These are phyloP conservation scores for Hesperophylax magnus DNA, from an alignment of 1,140 invertebrate species.

Conservation along the genomic window DNA sequence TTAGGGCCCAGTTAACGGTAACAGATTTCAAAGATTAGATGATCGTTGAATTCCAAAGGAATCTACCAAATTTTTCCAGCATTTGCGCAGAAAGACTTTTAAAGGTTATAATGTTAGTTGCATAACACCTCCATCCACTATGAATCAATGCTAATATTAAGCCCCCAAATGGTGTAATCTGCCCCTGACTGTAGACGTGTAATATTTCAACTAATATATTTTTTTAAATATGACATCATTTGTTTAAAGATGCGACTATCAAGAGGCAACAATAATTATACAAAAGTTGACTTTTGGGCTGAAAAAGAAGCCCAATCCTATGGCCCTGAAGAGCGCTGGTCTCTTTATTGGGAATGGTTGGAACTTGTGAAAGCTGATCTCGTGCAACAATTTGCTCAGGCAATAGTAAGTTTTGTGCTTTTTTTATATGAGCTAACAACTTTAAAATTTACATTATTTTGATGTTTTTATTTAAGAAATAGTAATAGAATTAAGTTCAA, in stretches of 20 bases:
- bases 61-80: not conserved
- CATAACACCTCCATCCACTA: not conserved
- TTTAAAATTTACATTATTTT: too few relatives aligned
- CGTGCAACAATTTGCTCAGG: not conserved
- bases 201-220: not conserved
- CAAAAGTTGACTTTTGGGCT: not conserved
- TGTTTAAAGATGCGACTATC: not conserved
- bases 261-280: not conserved
- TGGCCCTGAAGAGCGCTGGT: slow-evolving; percentile 61
- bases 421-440: too few relatives aligned
- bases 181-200: not conserved
- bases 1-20: too few relatives aligned
- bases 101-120: not conserved
- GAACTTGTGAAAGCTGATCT: slow-evolving; percentile 37
- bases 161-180: not conserved
- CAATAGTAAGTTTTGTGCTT: slow-evolving; percentile 3
- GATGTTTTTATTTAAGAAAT: too few relatives aligned
- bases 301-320: slow-evolving; percentile 53
- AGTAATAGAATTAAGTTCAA: too few relatives aligned
- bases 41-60: too few relatives aligned
- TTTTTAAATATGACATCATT: too few relatives aligned
- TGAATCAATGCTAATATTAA: not conserved
- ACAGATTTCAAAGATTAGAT: too few relatives aligned
- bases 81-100: not conserved
- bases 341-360: slow-evolving; percentile 63